Base-by-base conservation (phyloP, 2,888 invertebrate species). In the Phalangium opilio region DNA sequence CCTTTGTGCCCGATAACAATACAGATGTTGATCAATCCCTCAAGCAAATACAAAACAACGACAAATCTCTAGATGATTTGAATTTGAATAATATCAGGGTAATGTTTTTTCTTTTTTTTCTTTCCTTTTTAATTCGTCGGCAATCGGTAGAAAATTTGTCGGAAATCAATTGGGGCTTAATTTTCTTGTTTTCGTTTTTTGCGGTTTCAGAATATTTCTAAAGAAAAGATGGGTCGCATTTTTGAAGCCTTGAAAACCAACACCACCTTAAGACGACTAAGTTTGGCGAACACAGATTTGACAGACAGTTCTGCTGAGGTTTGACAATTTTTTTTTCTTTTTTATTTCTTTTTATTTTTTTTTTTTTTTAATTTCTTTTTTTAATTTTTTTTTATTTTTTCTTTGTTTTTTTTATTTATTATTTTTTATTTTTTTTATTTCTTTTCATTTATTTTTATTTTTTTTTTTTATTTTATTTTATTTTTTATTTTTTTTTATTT, bases 41-140 rank as follows among this genome's bases (percentile, higher is more conserved):
- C 62, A 78, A 82, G 67, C 79, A 82, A 68, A 80, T 96, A 33
- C 61, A 64, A 56, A 78, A 81, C 63, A 83, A 87, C 68, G 86
- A 87, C 72, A 74, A 78, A 62, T 78, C 78, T 64, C 72, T 90
- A 63, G 80, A 79, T 65, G 86, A 87, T 71, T 78, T 99, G 67
- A 99, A 99, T 73, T 86, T 93, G 76, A 99, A 99, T 75, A 99
- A 99, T 73, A 96, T 99, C 73, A 93, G 89, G 79, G 95, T 93
- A 27, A 27, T n/a, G n/a, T n/a, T n/a, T n/a, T n/a, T n/a, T n/a
- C n/a, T n/a, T n/a, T n/a, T n/a, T n/a, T n/a, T n/a, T n/a, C n/a
- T n/a, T n/a, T n/a, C n/a, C n/a, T n/a, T n/a, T n/a, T n/a, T n/a
- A n/a, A n/a, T n/a, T n/a, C n/a, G n/a, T n/a, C n/a, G n/a, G n/a